Conservation (phyloP, 2,888 invertebrate genomes). For the Melieria omissa region DNA sequence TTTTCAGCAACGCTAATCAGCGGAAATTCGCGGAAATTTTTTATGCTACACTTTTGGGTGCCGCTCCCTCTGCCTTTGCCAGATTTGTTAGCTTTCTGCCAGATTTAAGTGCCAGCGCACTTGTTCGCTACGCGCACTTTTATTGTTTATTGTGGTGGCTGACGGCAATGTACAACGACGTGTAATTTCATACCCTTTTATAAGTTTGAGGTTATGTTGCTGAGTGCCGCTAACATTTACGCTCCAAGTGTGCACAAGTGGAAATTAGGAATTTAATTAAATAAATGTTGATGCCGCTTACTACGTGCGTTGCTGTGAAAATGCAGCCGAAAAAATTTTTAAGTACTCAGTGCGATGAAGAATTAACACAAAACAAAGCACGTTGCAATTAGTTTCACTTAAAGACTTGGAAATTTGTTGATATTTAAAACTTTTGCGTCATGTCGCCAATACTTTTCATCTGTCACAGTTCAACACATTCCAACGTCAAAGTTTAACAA, state of each 20-base stretch:
- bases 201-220: conserved; percentile 44
- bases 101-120: conserved; percentile 31
- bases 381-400: too few species aligned
- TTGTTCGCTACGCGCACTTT: conserved; percentile 36
- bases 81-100: conserved; percentile 25
- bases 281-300: conserved; percentile 17
- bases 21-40: conserved; percentile 48
- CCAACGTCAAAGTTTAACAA: conserved; percentile 43
- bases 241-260: conserved; percentile 42
- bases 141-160: conserved; percentile 17
- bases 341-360: too few species aligned
- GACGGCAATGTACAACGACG: conserved; percentile 12
- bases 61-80: background rate
- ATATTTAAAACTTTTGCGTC: too few species aligned
- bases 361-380: too few species aligned
- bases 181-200: conserved; percentile 43
- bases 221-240: conserved; percentile 31
- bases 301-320: too few species aligned
- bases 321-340: too few species aligned
- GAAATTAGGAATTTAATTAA: conserved; percentile 52
- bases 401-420: too few species aligned
- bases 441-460: too few species aligned
- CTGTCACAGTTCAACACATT: background rate
- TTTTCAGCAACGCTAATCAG: conserved; percentile 48
- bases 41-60: conserved; percentile 16